Evolutionary conservation across 2,888 invertebrate species (phyloP).

Genomic region (Anoplius nigerrimus): DNA sequence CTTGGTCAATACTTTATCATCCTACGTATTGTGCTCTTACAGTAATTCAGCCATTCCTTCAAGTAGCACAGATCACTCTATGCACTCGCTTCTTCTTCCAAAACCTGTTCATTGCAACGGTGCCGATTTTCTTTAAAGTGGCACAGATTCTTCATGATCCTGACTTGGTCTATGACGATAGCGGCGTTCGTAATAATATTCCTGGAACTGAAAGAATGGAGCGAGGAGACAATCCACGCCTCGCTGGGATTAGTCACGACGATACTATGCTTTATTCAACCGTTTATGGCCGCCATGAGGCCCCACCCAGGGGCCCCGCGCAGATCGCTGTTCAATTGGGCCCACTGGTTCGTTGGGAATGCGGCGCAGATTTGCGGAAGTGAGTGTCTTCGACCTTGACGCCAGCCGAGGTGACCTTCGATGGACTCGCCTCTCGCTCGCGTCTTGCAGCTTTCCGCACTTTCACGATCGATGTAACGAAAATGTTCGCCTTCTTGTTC

Average conservation of each 20-base stretch:
- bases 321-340: conserved; percentile 92
- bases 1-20: no score
- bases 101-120: no score
- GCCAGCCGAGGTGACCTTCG: not conserved
- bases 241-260: conserved; percentile 88
- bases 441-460: not conserved
- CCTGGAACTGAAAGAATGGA: conserved; percentile 86
- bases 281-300: conserved; percentile 90
- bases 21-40: no score
- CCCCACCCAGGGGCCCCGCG: conserved; percentile 89
- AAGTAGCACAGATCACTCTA: no score
- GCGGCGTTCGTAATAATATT: conserved; percentile 89
- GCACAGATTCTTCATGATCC: conserved; percentile 90
- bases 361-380: conserved; percentile 90
- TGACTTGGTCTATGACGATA: conserved; percentile 87
- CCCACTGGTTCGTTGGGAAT: conserved; percentile 93
- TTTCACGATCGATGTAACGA: no score
- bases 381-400: conserved; percentile 75
- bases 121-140: conserved; percentile 77
- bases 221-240: conserved; percentile 86
- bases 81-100: no score
- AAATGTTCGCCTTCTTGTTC: conserved; percentile 64
- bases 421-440: not conserved
- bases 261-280: conserved; percentile 88
- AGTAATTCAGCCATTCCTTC: no score